Conservation (phyloP, 2,797 vertebrate species). For the Borostomias antarcticus region DNA sequence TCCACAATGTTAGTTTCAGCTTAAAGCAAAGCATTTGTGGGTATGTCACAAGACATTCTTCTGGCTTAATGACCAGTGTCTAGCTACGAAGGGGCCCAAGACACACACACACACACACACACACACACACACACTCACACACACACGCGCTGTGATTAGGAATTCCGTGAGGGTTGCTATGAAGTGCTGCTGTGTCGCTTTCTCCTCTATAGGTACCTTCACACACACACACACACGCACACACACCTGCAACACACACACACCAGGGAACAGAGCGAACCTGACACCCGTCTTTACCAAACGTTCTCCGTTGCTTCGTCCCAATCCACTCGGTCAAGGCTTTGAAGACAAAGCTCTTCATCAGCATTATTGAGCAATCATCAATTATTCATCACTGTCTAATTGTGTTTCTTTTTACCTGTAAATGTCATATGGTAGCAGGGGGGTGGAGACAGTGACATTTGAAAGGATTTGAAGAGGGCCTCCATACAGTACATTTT, state of each 20-base stretch:
- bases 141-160: too few relatives aligned
- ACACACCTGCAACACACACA: not conserved
- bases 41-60: too few relatives aligned
- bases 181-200: not conserved
- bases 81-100: too few relatives aligned
- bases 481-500: conserved; percentile 44
- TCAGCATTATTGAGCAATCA: conserved; percentile 51
- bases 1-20: too few relatives aligned
- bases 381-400: conserved; percentile 52
- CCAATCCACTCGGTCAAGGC: conserved; percentile 12
- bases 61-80: too few relatives aligned
- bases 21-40: too few relatives aligned
- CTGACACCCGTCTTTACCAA: not conserved
- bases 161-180: not conserved
- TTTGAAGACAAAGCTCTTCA: conserved; percentile 44
- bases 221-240: not conserved
- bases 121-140: too few relatives aligned
- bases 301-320: conserved; percentile 17
- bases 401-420: conserved; percentile 60
- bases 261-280: not conserved
- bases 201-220: not conserved
- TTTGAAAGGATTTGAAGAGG: conserved; percentile 31
- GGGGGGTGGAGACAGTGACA: conserved; percentile 33
- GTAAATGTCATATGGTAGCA: conserved; percentile 50
- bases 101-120: too few relatives aligned